Percentiles rank a stretch among this genome's conserved stretches.
Conservation (phyloP, 2,888 invertebrate species). For the Chymomyza procnemis region DNA sequence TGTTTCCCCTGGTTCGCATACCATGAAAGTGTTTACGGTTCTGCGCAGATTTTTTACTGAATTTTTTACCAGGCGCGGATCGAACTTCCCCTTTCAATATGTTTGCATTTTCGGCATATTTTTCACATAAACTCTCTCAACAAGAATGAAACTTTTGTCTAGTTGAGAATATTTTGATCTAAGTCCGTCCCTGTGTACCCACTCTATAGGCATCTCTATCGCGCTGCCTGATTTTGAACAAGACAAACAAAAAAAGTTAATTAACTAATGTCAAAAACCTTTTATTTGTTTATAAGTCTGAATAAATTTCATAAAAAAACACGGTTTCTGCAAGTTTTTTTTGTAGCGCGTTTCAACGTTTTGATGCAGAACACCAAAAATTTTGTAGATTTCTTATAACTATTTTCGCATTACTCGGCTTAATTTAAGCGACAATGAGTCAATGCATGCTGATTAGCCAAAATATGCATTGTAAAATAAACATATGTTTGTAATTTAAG, state of each 20-base stretch:
- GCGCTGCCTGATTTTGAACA: constrained; percentile 23
- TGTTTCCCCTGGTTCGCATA: constrained; percentile 38
- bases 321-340: neutral
- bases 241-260: constrained; percentile 7
- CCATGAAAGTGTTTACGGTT: constrained; percentile 25
- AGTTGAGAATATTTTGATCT: no score
- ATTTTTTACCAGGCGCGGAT: constrained; percentile 13
- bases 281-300: constrained; percentile 39
- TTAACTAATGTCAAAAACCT: constrained; percentile 68
- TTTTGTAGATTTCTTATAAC: constrained; percentile 21
- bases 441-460: neutral
- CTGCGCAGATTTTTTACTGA: constrained; percentile 42
- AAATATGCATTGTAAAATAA: neutral
- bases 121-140: no score
- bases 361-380: constrained; percentile 69
- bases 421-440: constrained; percentile 6
- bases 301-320: constrained; percentile 31
- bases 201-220: constrained; percentile 44
- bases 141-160: no score
- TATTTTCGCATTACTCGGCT: constrained; percentile 38
- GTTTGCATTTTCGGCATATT: no score
- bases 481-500: no score
- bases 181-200: neutral
- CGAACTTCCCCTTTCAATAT: neutral
- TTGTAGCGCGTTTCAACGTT: constrained; percentile 64